Percentiles rank a stretch among this genome's conserved stretches.
These are phyloP conservation scores for Anguilla pacifica DNA, from an alignment of 2,797 vertebrate species.

Conservation along the genomic window DNA sequence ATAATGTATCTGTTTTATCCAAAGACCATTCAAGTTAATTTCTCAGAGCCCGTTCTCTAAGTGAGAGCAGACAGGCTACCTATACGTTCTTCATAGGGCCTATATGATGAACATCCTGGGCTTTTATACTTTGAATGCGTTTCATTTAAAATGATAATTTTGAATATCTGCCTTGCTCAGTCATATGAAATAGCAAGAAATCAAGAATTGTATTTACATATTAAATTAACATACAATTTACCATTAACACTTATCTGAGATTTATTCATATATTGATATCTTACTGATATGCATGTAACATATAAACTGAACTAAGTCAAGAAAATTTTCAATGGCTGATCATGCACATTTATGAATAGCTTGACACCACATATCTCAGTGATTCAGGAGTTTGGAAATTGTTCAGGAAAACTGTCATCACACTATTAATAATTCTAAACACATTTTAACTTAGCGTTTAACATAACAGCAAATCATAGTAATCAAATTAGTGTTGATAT, in stretches of 20 bases:
- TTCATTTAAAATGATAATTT: neutral
- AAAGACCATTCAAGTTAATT: neutral
- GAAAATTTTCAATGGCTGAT: neutral
- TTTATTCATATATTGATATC: no score
- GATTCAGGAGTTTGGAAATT: neutral
- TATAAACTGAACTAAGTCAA: neutral
- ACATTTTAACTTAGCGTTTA: neutral
- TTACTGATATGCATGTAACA: neutral
- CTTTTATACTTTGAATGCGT: neutral
- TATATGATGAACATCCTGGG: neutral
- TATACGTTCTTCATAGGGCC: neutral
- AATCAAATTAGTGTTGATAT: neutral
- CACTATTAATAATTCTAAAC: neutral
- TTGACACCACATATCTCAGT: neutral
- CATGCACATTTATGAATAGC: neutral
- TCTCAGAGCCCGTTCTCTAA: neutral
- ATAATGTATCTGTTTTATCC: neutral
- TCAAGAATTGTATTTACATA: neutral
- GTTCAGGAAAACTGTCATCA: neutral
- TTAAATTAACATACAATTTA: neutral
- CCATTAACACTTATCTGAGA: neutral
- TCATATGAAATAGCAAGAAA: neutral
- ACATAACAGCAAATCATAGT: neutral
- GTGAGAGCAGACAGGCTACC: neutral
- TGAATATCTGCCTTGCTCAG: neutral